Conservation (phyloP, 2,113 vertebrate species). For the Tor tambroides region DNA sequence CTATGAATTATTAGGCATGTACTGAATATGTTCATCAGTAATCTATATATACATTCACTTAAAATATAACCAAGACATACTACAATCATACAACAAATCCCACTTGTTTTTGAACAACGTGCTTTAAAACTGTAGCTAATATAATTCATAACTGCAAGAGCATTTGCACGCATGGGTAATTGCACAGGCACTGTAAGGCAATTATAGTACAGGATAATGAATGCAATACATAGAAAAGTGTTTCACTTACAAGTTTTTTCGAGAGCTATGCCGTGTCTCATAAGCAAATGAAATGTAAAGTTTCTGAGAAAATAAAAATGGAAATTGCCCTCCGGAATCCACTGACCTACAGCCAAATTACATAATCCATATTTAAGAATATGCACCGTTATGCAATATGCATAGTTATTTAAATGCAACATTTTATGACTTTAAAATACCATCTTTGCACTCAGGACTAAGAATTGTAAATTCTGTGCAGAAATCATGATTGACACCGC, state of each 20-base stretch:
- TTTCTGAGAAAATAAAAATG: not conserved
- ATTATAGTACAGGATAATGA: not conserved
- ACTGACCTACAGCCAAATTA: slow-evolving; percentile 21
- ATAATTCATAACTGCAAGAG: not conserved
- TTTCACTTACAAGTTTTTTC: not conserved
- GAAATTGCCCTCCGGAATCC: not conserved
- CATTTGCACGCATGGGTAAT: not conserved
- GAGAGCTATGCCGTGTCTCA: not conserved
- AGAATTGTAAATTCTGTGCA: slow-evolving; percentile 26
- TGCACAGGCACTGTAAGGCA: not conserved
- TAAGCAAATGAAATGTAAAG: not conserved
- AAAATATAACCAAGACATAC: not conserved
- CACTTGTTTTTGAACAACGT: not conserved
- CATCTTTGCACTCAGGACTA: slow-evolving; percentile 20
- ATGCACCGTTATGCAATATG: slow-evolving; percentile 3
- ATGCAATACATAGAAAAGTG: not conserved
- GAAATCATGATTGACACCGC: slow-evolving; percentile 30
- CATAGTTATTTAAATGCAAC: slow-evolving; percentile 37
- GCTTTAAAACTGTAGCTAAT: not conserved
- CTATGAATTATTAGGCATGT: not conserved
- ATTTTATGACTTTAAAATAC: not conserved
- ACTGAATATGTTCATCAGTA: not conserved
- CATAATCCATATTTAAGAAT: slow-evolving; percentile 13
- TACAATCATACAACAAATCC: not conserved
- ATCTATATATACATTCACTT: not conserved